Percentiles rank a stretch among this genome's conserved stretches.
Conservation (phyloP, 2,797 vertebrate genomes). For the Morelia viridis region DNA sequence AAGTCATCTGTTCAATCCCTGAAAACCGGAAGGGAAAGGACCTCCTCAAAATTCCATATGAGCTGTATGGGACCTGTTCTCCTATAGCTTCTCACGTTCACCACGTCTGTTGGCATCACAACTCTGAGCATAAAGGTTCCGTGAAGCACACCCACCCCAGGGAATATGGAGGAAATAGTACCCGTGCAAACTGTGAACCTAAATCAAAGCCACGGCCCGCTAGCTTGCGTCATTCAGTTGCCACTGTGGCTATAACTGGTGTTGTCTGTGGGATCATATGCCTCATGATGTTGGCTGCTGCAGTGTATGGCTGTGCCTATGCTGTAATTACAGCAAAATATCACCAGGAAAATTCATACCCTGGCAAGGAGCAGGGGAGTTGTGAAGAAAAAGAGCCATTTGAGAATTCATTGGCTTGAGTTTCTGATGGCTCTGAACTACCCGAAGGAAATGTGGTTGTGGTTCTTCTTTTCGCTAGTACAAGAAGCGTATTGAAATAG, state of each 20-base stretch:
- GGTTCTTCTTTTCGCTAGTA: background rate
- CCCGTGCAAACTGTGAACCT: conserved; percentile 78
- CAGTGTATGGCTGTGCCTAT: conserved; percentile 92
- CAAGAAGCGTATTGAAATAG: conserved; percentile 17
- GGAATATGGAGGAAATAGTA: conserved; percentile 39
- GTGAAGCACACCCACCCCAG: conserved; percentile 65
- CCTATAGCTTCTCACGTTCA: conserved; percentile 77
- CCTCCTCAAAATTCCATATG: conserved; percentile 89
- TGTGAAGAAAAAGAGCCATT: conserved; percentile 79
- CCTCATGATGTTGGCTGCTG: conserved; percentile 95
- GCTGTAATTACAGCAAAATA: conserved; percentile 90
- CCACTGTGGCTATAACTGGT: conserved; percentile 93
- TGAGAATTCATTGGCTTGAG: conserved; percentile 80
- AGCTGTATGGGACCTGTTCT: conserved; percentile 88
- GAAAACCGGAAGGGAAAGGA: conserved; percentile 84
- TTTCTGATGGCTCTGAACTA: background rate
- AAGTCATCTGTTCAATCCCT: conserved; percentile 83
- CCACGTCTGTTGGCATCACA: conserved; percentile 77
- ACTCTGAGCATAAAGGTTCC: conserved; percentile 67
- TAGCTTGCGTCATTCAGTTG: conserved; percentile 89
- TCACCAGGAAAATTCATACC: conserved; percentile 75
- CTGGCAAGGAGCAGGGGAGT: conserved; percentile 63
- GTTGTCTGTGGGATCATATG: conserved; percentile 93
- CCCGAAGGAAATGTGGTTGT: conserved; percentile 28
- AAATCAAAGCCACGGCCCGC: conserved; percentile 81